These are phyloP conservation scores for Phaedon cochleariae DNA, from an alignment of 2,888 invertebrate species.

Conservation along the genomic window DNA sequence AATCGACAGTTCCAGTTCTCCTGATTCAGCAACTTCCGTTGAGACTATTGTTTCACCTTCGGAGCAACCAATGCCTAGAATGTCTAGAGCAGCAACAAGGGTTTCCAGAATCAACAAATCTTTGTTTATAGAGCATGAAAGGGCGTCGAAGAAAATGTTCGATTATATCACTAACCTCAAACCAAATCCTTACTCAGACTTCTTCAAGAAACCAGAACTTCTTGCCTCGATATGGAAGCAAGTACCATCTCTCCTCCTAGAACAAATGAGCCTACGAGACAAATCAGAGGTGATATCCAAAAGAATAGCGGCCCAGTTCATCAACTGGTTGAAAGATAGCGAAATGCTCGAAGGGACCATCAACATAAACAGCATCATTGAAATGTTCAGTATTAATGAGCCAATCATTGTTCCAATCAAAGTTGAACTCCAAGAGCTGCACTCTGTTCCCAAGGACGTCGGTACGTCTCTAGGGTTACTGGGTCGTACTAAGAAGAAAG, in stretches of 20 bases:
- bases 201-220: slow-evolving; percentile 1
- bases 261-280: not conserved
- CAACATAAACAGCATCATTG: not conserved
- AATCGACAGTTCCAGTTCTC: not conserved
- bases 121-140: not conserved
- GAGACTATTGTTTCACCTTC: not conserved
- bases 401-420: not conserved
- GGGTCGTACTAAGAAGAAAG: not conserved
- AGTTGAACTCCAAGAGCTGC: not conserved
- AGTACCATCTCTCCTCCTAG: not conserved
- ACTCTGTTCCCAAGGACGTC: not conserved
- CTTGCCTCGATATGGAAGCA: not conserved
- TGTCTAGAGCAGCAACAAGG: not conserved
- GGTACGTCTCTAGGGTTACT: not conserved
- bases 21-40: not conserved
- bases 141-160: not conserved
- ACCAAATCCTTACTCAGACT: not conserved
- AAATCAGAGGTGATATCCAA: slow-evolving; percentile 3
- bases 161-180: not conserved
- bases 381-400: not conserved
- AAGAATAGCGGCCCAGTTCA: slow-evolving; percentile 6
- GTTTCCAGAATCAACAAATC: not conserved
- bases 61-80: not conserved
- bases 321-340: not conserved
- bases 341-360: not conserved